phyloP scores from a whole-genome alignment of 2,797 vertebrate genomes.

The Eptatretus atami region DNA sequence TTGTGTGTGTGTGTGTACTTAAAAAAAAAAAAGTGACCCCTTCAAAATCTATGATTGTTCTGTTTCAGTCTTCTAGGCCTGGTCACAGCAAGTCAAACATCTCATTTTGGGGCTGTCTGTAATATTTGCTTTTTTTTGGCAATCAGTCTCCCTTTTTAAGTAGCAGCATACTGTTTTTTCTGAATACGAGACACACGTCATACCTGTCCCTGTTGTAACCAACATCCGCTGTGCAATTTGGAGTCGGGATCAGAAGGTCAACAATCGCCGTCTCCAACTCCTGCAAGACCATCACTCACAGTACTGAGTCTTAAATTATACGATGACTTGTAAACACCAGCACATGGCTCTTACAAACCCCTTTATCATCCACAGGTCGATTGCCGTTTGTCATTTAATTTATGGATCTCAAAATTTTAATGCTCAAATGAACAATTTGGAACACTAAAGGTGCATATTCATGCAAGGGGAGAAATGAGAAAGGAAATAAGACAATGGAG shows the following conservation, averaged over 20 bases:
- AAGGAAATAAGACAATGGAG: not conserved
- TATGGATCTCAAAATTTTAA: not conserved
- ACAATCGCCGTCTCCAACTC: slow-evolving; percentile 37
- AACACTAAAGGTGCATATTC: not conserved
- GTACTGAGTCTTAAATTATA: not conserved
- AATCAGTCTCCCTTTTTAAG: too few relatives aligned
- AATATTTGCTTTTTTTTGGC: too few relatives aligned
- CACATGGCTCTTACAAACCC: too few relatives aligned
- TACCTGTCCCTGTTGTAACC: slow-evolving; percentile 39
- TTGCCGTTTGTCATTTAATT: too few relatives aligned
- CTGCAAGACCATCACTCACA: slow-evolving; percentile 12
- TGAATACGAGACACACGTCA: slow-evolving; percentile 8
- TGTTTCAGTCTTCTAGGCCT: too few relatives aligned
- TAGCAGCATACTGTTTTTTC: rapidly evolving
- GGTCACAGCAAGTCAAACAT: too few relatives aligned
- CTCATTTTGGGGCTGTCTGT: too few relatives aligned
- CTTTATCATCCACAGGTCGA: too few relatives aligned
- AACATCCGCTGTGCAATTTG: slow-evolving; percentile 35
- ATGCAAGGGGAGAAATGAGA: not conserved
- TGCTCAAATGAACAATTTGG: not conserved
- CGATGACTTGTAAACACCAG: too few relatives aligned
- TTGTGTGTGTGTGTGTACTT: too few relatives aligned
- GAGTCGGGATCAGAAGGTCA: slow-evolving; percentile 34
- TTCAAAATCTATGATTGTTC: too few relatives aligned
- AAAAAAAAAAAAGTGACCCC: too few relatives aligned